Evolutionary conservation across 2,113 vertebrate genomes (phyloP), one percentile per base, ranked within the genome.

Genomic region (Rhinoderma darwinii): DNA sequence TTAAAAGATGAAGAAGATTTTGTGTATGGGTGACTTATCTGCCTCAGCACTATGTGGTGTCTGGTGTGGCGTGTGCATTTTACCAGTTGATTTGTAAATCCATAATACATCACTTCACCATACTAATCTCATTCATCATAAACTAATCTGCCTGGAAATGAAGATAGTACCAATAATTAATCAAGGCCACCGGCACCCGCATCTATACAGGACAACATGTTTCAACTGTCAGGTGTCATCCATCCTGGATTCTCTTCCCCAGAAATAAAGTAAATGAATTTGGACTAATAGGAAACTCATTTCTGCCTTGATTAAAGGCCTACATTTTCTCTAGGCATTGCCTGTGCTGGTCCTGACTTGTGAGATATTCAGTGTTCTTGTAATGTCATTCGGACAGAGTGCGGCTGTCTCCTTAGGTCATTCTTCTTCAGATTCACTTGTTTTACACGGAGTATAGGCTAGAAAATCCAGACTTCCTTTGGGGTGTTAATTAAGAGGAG

Each of bases 401-500:
- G 82, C 90, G 94, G 93, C 94, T 96, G 94, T 98, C 96, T 98
- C 97, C 96, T 95, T 93, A 93, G 95, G 97, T 97, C 95, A 97
- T 97, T 94, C 92, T 96, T 96, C 95, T 94, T 96, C 95, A 94
- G 94, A 96, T 93, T 96, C 94, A 93, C 94, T 95, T 94, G 88
- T 92, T 96, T 92, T 93, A 93, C 91, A 93, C 92, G 91, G 94
- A 96, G 92, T 92, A 92, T 93, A 92, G 95, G 94, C 95, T 95
- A 92, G 95, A 96, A 95, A 95, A 96, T 96, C 94, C 95, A 96
- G 96, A 94, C 94, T 95, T 96, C 97, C 97, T 98, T 97, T 97
- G 97, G 98, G 96, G 94, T 97, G 96, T 96, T 99, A 98, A 99
- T 99, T 99, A 99, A 96, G 96, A 96, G 93, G 92, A 95, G 96